These are phyloP conservation scores for Oryzias javanicus DNA, from an alignment of 2,113 vertebrate genomes.

Conservation along the genomic window DNA sequence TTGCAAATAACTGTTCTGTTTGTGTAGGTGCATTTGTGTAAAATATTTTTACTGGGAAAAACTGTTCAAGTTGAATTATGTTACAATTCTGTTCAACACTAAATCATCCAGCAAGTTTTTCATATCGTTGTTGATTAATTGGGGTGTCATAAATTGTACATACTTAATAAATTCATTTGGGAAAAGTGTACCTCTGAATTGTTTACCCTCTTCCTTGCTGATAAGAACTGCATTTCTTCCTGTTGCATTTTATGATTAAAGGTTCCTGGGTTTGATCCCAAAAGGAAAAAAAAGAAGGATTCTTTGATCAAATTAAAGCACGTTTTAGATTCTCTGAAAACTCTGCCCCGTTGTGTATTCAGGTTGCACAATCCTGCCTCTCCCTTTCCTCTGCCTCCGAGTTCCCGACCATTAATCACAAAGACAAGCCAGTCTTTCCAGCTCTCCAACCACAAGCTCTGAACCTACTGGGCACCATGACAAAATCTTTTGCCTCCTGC, in stretches of 20 bases:
- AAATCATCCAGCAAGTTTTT: slow-evolving; percentile 43
- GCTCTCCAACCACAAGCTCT: slow-evolving; percentile 69
- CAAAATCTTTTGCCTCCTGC: slow-evolving; percentile 67
- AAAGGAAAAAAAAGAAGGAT: slow-evolving; percentile 41
- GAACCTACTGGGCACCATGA: slow-evolving; percentile 73
- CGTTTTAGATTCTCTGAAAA: slow-evolving; percentile 59
- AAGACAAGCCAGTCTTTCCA: slow-evolving; percentile 73
- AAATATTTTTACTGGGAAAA: slow-evolving; percentile 46
- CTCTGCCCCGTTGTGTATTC: slow-evolving; percentile 65
- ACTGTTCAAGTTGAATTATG: slow-evolving; percentile 41
- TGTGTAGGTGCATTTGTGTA: slow-evolving; percentile 30
- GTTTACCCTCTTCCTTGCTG: slow-evolving; percentile 51
- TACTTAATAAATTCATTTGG: slow-evolving; percentile 66
- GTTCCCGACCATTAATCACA: slow-evolving; percentile 71
- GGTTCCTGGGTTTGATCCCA: slow-evolving; percentile 44
- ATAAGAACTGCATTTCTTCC: slow-evolving; percentile 40
- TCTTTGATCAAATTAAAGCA: slow-evolving; percentile 54
- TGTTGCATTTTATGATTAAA: slow-evolving; percentile 48
- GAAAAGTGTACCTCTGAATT: slow-evolving; percentile 47
- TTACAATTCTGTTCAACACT: slow-evolving; percentile 58
- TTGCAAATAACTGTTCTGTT: slow-evolving; percentile 33
- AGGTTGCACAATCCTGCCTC: slow-evolving; percentile 67
- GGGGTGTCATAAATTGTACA: slow-evolving; percentile 51
- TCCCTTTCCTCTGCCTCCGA: slow-evolving; percentile 60
- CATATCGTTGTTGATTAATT: slow-evolving; percentile 60